These are phyloP conservation scores for Onthophagus sagittarius DNA, from an alignment of 2,888 invertebrate genomes.

Conservation along the genomic window DNA sequence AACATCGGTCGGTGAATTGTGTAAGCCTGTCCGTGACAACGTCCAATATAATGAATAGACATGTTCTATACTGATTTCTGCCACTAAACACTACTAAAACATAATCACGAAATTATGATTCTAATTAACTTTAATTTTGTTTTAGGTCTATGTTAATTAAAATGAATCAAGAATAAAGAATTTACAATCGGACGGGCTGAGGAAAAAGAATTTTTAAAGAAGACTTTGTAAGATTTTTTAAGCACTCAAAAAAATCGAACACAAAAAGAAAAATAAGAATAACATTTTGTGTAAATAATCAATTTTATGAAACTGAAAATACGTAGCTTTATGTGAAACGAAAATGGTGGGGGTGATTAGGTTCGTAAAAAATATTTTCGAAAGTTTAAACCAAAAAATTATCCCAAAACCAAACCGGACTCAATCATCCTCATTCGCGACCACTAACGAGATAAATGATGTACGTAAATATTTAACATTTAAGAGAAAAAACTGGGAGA, in stretches of 20 bases:
- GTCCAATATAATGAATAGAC: neutral
- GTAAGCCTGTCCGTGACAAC: neutral
- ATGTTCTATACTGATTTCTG: neutral
- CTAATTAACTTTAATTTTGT: too few species aligned
- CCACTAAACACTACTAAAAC: neutral
- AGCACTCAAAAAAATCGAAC: neutral
- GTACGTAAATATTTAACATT: too few species aligned
- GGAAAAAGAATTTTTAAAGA: neutral
- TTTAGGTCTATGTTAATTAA: too few species aligned
- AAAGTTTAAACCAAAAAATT: too few species aligned
- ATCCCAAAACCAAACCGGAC: too few species aligned
- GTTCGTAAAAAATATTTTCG: too few species aligned
- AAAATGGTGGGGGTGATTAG: neutral
- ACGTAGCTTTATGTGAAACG: neutral
- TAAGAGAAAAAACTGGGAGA: too few species aligned
- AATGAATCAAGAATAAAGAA: too few species aligned
- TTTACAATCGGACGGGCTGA: too few species aligned
- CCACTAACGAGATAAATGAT: too few species aligned
- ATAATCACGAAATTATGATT: too few species aligned
- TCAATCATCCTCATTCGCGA: too few species aligned
- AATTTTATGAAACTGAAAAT: neutral
- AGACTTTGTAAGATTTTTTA: neutral
- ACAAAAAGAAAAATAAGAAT: neutral
- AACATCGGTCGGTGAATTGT: constrained; percentile 5
- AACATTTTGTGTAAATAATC: neutral